Base-by-base conservation (phyloP, 1,140 invertebrate species). In the Vanessa tameamea region DNA sequence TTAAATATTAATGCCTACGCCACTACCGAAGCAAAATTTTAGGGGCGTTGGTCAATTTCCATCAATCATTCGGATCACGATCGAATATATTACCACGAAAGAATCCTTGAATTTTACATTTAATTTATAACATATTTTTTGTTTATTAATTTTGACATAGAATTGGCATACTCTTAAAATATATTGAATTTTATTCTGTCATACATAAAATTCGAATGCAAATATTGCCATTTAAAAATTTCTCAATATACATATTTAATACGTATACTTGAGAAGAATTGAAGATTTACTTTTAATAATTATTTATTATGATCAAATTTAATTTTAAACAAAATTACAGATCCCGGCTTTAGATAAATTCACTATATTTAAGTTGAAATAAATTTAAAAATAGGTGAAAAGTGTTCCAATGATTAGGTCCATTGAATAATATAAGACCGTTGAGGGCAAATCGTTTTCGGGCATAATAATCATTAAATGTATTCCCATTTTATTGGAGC, bases 381-480 rank as follows among this genome's bases (percentile, higher is more conserved):
- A 67, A 72, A 72, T 72, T 76, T 68, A 82, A 83, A 84, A 82
- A 83, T 83, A 84, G 82, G 83, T 89, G 87, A 88, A 88, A 88
- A 89, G 81, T 85, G 79, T 84, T 84, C 76, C 77, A 84, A 80
- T 84, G 83, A 81, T 82, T 82, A 83, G 81, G 81, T 78, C 81
- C 81, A 83, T 79, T 85, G 84, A 85, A 87, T 84, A 84, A 82
- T 78, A 87, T 83, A 79, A 72, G 53, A 84, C 80, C 73, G 85
- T 86, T 86, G 75, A 81, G 66, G 77, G 80, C 81, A 78, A 89
- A 90, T 77, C 88, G 87, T 90, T 92, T 90, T 89, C 80, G 88
- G 87, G 79, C 83, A 92, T 92, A 90, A 92, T 92, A 90, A 92
- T 92, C 88, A 90, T 90, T 92, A 92, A 92, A 87, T 86, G 82